Evolutionary conservation across 2,888 invertebrate genomes (phyloP).

Genomic region (Celastrina argiolus): DNA sequence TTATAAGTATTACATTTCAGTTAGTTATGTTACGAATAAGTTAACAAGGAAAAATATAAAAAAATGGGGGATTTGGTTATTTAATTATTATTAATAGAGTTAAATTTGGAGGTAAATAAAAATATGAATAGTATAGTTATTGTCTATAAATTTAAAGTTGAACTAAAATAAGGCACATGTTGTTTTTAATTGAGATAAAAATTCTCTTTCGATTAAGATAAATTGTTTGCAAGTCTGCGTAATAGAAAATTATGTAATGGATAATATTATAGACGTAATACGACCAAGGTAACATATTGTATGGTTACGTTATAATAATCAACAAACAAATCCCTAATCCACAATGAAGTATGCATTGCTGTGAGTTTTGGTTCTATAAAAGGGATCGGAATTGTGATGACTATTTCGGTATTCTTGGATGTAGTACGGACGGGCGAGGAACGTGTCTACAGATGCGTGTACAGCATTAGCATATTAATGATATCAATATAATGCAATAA

Average conservation of each 20-base stretch:
- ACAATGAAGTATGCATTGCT: constrained; percentile 38
- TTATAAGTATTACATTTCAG: too few species aligned
- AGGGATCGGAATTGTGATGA: constrained; percentile 41
- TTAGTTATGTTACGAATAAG: too few species aligned
- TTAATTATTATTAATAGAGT: too few species aligned
- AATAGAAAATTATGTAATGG: constrained; percentile 19
- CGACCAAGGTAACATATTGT: neutral
- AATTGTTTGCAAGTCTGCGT: neutral
- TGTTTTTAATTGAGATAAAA: neutral
- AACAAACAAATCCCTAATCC: constrained; percentile 16
- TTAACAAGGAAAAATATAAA: too few species aligned
- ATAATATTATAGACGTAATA: neutral
- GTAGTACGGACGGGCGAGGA: constrained; percentile 28
- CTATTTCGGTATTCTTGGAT: constrained; percentile 36
- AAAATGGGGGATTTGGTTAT: too few species aligned
- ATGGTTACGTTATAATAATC: neutral
- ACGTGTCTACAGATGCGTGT: constrained; percentile 29
- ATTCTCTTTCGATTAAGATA: neutral
- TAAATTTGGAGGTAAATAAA: too few species aligned
- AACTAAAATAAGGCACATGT: too few species aligned
- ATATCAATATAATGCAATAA: constrained; percentile 19
- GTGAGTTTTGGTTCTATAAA: constrained; percentile 49
- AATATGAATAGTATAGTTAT: neutral
- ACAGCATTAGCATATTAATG: constrained; percentile 27
- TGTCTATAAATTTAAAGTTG: neutral